Percentiles rank a stretch among this genome's conserved stretches.
phyloP scores from a whole-genome alignment of 2,113 vertebrate species.

The Actenoides hombroni region DNA sequence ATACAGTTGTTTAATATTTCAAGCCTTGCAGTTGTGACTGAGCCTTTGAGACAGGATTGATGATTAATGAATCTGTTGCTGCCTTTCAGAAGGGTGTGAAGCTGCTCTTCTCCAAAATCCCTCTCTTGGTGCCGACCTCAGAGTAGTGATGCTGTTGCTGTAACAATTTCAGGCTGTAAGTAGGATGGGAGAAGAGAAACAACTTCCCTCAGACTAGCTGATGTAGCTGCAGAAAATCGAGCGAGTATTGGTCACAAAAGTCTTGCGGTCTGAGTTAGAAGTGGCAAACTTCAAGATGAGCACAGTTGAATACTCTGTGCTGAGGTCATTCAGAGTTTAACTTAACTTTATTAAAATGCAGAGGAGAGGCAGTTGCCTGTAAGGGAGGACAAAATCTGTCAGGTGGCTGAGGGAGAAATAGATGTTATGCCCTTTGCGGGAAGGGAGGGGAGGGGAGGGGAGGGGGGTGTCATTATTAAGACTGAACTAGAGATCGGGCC shows the following conservation, averaged over 20 bases:
- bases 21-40: neutral
- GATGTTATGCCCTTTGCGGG: accelerated
- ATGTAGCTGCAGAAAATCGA: neutral
- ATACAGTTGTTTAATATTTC: neutral
- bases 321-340: neutral
- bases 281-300: neutral
- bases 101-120: neutral
- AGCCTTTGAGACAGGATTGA: neutral
- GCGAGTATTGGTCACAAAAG: accelerated
- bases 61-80: neutral
- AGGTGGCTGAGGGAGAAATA: neutral
- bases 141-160: neutral
- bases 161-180: neutral
- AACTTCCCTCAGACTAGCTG: neutral
- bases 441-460: accelerated
- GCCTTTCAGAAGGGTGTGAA: neutral
- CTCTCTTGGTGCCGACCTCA: neutral
- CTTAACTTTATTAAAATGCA: neutral
- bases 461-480: neutral
- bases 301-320: neutral
- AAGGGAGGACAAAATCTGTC: neutral
- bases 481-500: neutral
- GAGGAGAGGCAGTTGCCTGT: neutral
- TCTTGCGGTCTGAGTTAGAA: neutral
- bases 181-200: neutral